Base-by-base conservation (phyloP, 2,888 invertebrate species). In the Watsonalla binaria region DNA sequence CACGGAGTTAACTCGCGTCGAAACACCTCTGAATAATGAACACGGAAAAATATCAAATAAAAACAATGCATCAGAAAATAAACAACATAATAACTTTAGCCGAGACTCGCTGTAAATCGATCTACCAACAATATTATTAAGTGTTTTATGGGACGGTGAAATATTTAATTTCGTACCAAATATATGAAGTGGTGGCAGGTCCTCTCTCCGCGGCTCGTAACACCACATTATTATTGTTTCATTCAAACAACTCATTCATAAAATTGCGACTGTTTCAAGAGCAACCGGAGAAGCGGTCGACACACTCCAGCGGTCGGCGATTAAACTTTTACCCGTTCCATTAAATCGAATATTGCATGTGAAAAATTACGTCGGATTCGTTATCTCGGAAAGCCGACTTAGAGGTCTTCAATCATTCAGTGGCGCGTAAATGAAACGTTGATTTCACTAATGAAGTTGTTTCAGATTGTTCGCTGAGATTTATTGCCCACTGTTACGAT, bases 161-260 rank as follows among this genome's bases (percentile, higher is more conserved):
- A 77, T 72, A 62, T 76, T 78, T 78, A 72, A 74, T 65, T 68
- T 68, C 60, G 61, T 55, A 56, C 65, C 66, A 72, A 76, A 77
- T 72, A 71, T 71, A 72, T 37, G 15, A 9, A 71, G 70, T 66
- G 65, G 65, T 65, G 74, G 73, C 74, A 74, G 71, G 66, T 66
- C 66, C 63, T 70, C 74, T 80, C 79, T 80, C 72, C 72, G 77
- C 76, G 78, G 65, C 76, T 74, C 73, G 69, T 70, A 65, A 68
- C 62, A 71, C 70, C 73, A 67, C 76, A 77, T 77, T 84, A 85
- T 86, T 86, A 85, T 82, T 80, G 78, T 84, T 86, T 82, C 86
- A 86, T 90, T 88, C 84, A 86, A 89, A 83, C 82, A 86, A 84
- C 77, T 87, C 88, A 89, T 90, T 89, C 89, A 89, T 87, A 87